Percentiles rank a stretch among this genome's conserved stretches.
These are phyloP conservation scores for Criorhina ranunculi DNA, from an alignment of 2,888 invertebrate species.

Conservation along the genomic window DNA sequence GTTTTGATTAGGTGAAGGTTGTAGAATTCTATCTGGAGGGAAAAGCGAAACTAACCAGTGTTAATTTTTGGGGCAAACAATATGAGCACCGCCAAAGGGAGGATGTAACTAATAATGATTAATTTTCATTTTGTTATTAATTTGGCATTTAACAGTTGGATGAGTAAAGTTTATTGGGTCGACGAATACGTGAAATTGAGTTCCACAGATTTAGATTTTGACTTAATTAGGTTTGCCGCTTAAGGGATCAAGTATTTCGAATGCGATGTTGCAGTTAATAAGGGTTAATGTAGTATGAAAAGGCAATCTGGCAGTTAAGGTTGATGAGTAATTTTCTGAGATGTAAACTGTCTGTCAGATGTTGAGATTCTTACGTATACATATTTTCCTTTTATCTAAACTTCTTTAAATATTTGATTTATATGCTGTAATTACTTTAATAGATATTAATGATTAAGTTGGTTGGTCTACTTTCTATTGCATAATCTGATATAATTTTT, in stretches of 20 bases:
- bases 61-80: background rate
- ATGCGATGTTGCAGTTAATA: conserved; percentile 19
- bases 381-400: background rate
- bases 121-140: conserved; percentile 29
- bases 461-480: background rate
- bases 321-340: background rate
- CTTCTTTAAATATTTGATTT: background rate
- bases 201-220: background rate
- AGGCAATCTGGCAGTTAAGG: background rate
- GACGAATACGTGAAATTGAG: background rate
- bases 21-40: background rate
- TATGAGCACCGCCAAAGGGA: background rate
- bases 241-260: background rate
- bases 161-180: conserved; percentile 4
- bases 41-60: background rate
- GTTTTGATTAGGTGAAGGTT: conserved; percentile 2
- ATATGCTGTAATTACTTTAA: background rate
- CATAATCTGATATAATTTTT: too few relatives aligned
- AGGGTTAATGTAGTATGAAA: conserved; percentile 12
- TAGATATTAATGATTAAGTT: background rate
- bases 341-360: background rate
- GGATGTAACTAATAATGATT: conserved; percentile 16
- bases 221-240: conserved; percentile 10
- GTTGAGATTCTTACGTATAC: background rate
- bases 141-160: conserved; percentile 19